Conservation (phyloP, 1,140 invertebrate genomes). For the Arctopsyche grandis region DNA sequence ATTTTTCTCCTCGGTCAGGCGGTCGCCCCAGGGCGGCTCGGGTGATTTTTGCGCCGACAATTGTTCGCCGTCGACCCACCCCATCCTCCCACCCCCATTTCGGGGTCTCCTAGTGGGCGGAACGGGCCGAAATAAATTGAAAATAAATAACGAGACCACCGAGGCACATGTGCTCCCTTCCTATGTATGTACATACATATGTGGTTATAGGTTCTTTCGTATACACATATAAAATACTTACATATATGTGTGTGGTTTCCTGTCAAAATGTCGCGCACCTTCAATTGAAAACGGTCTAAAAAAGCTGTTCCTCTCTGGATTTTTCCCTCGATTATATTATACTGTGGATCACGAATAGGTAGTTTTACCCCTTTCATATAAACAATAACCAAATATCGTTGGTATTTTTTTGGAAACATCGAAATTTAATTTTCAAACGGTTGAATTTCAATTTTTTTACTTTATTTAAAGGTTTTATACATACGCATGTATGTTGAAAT, state of each 20-base stretch:
- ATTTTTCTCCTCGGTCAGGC: neutral
- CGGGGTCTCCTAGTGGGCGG: slow-evolving; percentile 6
- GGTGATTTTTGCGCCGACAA: neutral
- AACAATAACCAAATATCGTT: too few species aligned
- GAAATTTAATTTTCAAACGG: too few species aligned
- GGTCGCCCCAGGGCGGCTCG: neutral
- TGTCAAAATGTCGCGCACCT: neutral
- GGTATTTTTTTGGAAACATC: too few species aligned
- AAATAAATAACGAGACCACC: slow-evolving; percentile 37
- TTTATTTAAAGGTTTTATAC: too few species aligned
- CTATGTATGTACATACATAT: too few species aligned
- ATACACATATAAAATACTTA: neutral
- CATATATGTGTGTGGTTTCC: neutral
- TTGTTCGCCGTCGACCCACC: neutral
- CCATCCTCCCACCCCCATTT: neutral
- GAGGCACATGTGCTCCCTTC: neutral
- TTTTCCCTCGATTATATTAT: too few species aligned
- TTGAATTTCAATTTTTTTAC: too few species aligned
- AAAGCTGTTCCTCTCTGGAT: neutral
- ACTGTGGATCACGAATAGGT: too few species aligned
- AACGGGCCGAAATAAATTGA: slow-evolving; percentile 30
- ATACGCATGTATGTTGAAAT: too few species aligned
- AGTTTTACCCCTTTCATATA: too few species aligned
- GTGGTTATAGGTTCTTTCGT: neutral
- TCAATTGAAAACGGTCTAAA: neutral